A percentile compares a stretch with the other conserved stretches of the same genome.
Conservation (phyloP, 2,888 invertebrate species). For the Volucella bombylans region DNA sequence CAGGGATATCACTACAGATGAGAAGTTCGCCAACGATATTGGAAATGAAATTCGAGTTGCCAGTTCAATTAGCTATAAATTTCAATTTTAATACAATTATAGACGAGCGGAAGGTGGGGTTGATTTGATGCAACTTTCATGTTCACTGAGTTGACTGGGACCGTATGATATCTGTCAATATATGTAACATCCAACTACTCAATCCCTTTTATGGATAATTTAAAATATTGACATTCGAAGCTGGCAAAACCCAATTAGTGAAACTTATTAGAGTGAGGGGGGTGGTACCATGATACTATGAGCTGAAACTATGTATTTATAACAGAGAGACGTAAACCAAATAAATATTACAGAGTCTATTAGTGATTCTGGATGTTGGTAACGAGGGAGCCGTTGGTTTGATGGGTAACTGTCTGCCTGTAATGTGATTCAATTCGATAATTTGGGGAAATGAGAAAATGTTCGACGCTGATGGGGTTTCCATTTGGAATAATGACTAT, state of each 20-base stretch:
- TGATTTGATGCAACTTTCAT: not conserved
- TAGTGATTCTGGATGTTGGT: constrained; percentile 15
- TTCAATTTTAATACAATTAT: constrained; percentile 39
- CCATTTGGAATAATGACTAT: not conserved
- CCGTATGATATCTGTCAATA: constrained; percentile 3
- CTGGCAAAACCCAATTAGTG: constrained; percentile 16
- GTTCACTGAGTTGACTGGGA: not conserved
- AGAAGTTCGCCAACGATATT: not conserved
- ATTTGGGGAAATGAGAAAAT: not conserved
- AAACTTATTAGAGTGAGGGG: not conserved
- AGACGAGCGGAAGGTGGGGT: not conserved
- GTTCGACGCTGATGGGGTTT: constrained; percentile 4
- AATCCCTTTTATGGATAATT: constrained; percentile 32
- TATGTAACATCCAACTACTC: constrained; percentile 34
- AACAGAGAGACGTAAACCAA: constrained; percentile 1
- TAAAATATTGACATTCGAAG: constrained; percentile 22
- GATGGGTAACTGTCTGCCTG: not conserved
- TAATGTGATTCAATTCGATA: constrained; percentile 21
- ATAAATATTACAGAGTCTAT: constrained; percentile 27
- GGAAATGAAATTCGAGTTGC: constrained; percentile 20
- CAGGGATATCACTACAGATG: not conserved
- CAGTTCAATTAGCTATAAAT: constrained; percentile 44
- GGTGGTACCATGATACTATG: not conserved
- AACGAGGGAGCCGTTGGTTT: not conserved
- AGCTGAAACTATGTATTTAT: no score